Base-by-base conservation (phyloP, 1,140 invertebrate species). In the Helicoverpa armigera region DNA sequence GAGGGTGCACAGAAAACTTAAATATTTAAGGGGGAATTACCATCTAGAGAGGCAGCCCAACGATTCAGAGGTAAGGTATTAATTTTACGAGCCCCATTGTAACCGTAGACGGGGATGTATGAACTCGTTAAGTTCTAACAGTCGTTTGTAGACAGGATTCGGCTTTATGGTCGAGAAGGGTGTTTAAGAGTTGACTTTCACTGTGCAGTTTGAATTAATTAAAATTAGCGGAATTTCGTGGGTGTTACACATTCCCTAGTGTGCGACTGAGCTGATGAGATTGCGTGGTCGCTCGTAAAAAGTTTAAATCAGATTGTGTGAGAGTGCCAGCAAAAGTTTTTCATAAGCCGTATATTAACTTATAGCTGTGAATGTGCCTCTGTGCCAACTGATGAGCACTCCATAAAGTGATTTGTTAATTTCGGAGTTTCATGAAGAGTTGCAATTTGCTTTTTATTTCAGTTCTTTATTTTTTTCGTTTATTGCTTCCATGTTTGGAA, bases 11-110 rank as follows among this genome's bases (percentile, higher is more conserved):
- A 85, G 89, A 90, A 92, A 93, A 93, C 93, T 94, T 93, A 93
- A 94, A 94, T 94, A 94, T 94, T 94, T 93, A 90, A 92, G 88
- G 88, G 89, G 83, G 76, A 85, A 89, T 88, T 89, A 93, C 89
- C 89, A 91, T 89, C 87, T 82, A 82, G 89, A 88, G 90, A 91
- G 88, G 85, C 86, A 87, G 89, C 88, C 85, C 87, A 86, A 86
- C 87, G 82, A 89, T 90, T 87, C 85, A 84, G 85, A 94, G 88
- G 90, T 91, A 84, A 92, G 90, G 90, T 93, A 94, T 94, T 93
- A 94, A 94, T 94, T 94, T 94, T 92, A 90, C 87, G 87, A 87
- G 81, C 88, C 87, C 88, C 90, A 89, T 90, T 89, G 89, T 89
- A 88, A 88, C 86, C 82, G 76, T 87, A 89, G 85, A 90, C 83